Evolutionary conservation across 2,113 vertebrate genomes (phyloP), one percentile per base, ranked within the genome.

Genomic region (Chloebia gouldiae): DNA sequence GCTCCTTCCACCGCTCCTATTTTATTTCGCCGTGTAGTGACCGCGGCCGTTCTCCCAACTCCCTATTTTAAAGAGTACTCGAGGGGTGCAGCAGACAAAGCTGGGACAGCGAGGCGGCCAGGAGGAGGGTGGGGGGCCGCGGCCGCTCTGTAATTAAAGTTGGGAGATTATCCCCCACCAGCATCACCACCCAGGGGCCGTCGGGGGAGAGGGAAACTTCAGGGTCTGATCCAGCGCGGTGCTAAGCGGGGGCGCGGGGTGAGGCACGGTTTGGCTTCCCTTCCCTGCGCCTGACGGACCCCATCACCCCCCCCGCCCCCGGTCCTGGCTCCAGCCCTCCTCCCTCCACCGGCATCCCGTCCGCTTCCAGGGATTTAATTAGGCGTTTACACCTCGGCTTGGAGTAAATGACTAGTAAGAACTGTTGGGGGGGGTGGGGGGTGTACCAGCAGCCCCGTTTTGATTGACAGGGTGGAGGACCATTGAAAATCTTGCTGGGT

Each of bases 391-490:
- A 95, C 97, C 96, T 97, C 90, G 81, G 45, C 86, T 95, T 66
- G 94, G 92, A 96, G 92, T 96, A 96, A 97, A 95, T 82, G 96
- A 89, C 93, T 94, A 42, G 85, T 93, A 95, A 96, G 93, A 56
- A 89, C 61, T 5, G 64, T 5, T 65, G 37, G 72, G 63, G 45
- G 40, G 28, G 42, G 40, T 33, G 65, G 50, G 90, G 87, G 91
- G 83, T 92, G 90, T 89, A 71, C 60, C 60, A 30, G 63, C 93
- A 88, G 76, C 88, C 82, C 33, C 83, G 61, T 14, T 95, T 97
- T 98, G 99, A 99, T 98, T 99, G 99, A 98, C 98, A 98, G 97
- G 93, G 85, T 93, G 92, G 72, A 82, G 98, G 96, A 97, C 98
- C 98, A 99, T 94, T 98, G 92, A 98, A 71, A 98, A 98, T 96